These are phyloP conservation scores for Sturmia bella DNA, from an alignment of 2,888 invertebrate species.

Conservation along the genomic window DNA sequence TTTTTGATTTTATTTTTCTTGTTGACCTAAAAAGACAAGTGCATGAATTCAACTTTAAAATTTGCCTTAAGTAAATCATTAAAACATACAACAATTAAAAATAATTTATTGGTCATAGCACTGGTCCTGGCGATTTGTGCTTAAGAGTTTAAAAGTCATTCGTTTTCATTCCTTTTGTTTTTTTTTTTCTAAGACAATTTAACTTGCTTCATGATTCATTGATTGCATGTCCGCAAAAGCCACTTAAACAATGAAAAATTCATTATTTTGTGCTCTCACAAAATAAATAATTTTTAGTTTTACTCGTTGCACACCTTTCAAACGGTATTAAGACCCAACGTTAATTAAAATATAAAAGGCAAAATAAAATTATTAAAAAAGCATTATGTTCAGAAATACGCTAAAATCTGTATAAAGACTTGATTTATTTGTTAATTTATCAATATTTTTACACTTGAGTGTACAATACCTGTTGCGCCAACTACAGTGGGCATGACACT, in stretches of 20 bases:
- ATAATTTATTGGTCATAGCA: too few relatives aligned
- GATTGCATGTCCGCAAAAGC: neutral
- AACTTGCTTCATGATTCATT: neutral
- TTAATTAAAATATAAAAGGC: conserved; percentile 57
- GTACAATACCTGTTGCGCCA: neutral
- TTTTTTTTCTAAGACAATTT: too few relatives aligned
- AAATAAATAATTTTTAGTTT: conserved; percentile 37
- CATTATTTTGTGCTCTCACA: conserved; percentile 17
- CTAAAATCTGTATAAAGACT: conserved; percentile 25
- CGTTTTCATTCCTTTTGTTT: too few relatives aligned
- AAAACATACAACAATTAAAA: too few relatives aligned
- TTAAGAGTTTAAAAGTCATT: too few relatives aligned
- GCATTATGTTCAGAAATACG: neutral
- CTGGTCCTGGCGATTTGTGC: too few relatives aligned
- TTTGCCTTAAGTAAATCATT: too few relatives aligned
- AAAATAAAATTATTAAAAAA: neutral
- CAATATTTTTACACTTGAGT: conserved; percentile 32
- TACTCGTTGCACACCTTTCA: conserved; percentile 38
- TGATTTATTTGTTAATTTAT: conserved; percentile 49
- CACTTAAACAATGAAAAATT: conserved; percentile 15
- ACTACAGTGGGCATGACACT: conserved; percentile 2
- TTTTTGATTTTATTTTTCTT: too few relatives aligned
- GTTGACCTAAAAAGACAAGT: too few relatives aligned
- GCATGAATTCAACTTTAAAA: too few relatives aligned
- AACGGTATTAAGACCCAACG: conserved; percentile 33